phyloP scores from a whole-genome alignment of 1,140 invertebrate genomes.

The Drosophila mayri region DNA sequence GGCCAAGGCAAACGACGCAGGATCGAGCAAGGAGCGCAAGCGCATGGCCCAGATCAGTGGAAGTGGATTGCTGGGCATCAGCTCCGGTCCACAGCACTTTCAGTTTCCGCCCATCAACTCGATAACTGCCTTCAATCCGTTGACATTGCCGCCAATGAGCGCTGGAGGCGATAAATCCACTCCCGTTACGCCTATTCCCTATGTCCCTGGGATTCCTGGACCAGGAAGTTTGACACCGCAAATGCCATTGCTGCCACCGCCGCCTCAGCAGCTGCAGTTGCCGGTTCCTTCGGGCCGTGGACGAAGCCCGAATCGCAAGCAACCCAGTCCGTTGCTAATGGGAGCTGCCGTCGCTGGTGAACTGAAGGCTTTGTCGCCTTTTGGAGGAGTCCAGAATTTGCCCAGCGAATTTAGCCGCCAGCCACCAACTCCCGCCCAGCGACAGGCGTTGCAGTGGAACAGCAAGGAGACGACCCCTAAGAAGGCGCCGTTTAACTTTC shows the following conservation, averaged over 20 bases:
- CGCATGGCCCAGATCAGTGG: constrained; percentile 1
- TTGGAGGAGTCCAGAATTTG: constrained; percentile 78
- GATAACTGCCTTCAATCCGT: constrained; percentile 90
- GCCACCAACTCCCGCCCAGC: constrained; percentile 70
- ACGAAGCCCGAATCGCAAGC: constrained; percentile 70
- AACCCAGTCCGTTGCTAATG: constrained; percentile 50
- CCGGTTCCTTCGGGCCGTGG: constrained; percentile 36
- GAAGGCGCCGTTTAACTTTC: constrained; percentile 72
- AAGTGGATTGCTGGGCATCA: constrained; percentile 15
- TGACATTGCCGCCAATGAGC: constrained; percentile 86
- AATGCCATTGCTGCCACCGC: constrained; percentile 67
- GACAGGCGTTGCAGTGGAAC: constrained; percentile 74
- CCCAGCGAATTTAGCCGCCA: constrained; percentile 78
- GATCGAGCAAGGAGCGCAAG: constrained; percentile 61
- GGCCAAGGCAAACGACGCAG: constrained; percentile 44
- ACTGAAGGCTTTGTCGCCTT: constrained; percentile 66
- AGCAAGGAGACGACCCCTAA: constrained; percentile 24
- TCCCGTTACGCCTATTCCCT: constrained; percentile 91
- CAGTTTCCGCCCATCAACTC: constrained; percentile 87
- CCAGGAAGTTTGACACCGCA: constrained; percentile 88
- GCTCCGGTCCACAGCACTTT: constrained; percentile 85
- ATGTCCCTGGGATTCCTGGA: constrained; percentile 94
- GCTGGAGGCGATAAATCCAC: constrained; percentile 85
- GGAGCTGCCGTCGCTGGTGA: constrained; percentile 24
- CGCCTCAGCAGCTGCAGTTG: constrained; percentile 66